Conservation (phyloP, 2,888 invertebrate species). For the Orthonychiurus folsomi region DNA sequence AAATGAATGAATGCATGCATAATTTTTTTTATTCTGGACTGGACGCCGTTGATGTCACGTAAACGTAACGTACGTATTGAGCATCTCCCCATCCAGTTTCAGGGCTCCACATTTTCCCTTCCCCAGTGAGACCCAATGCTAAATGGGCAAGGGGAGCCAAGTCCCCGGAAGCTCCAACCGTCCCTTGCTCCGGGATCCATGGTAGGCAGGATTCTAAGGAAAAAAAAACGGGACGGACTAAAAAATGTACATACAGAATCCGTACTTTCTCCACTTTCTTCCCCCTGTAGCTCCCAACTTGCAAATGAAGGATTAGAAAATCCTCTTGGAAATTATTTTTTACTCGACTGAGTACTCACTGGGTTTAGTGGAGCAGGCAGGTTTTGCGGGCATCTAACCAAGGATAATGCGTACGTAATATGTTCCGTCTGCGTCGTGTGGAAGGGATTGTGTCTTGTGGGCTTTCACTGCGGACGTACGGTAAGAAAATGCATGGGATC, state of each 20-base stretch:
- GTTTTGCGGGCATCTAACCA: no score
- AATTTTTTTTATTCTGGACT: background rate
- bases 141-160: constrained; percentile 58
- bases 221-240: constrained; percentile 24
- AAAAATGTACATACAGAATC: background rate
- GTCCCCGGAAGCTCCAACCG: constrained; percentile 60
- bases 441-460: background rate
- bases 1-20: background rate
- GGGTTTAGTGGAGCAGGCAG: no score
- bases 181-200: constrained; percentile 59
- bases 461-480: background rate
- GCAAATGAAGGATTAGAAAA: constrained; percentile 13
- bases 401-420: no score
- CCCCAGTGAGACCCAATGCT: constrained; percentile 57
- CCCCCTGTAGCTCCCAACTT: background rate
- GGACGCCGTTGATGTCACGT: no score
- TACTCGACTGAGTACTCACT: constrained; percentile 14
- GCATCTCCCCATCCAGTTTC: constrained; percentile 56
- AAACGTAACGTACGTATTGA: constrained; percentile 48
- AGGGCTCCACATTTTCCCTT: constrained; percentile 60
- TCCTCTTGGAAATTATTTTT: constrained; percentile 12
- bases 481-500: no score
- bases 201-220: constrained; percentile 56
- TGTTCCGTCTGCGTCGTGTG: no score
- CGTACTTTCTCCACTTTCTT: background rate